Percentiles rank a stretch among this genome's conserved stretches.
Conservation (phyloP, 2,888 invertebrate species). For the Nycteola revayana region DNA sequence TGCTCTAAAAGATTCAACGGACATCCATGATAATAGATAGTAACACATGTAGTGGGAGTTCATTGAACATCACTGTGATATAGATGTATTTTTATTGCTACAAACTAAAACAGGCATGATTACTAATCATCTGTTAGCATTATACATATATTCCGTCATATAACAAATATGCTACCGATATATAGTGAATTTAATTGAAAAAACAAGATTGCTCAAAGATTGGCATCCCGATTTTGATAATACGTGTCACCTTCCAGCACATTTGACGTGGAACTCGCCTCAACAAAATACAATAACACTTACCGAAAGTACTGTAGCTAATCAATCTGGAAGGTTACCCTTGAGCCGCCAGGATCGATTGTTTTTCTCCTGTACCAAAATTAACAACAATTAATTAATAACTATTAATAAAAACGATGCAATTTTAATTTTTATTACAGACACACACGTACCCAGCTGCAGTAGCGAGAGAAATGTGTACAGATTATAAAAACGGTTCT, state of each 20-base stretch:
- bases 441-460: conserved; percentile 73
- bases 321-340: conserved; percentile 70
- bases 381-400: conserved; percentile 40
- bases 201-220: conserved; percentile 19
- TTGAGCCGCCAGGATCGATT: conserved; percentile 71
- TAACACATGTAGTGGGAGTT: conserved; percentile 7
- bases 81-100: too few species aligned
- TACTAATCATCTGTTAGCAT: too few species aligned
- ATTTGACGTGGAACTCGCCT: conserved; percentile 79
- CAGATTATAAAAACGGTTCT: conserved; percentile 34
- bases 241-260: conserved; percentile 81
- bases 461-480: conserved; percentile 70
- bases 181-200: too few species aligned
- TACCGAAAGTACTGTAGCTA: conserved; percentile 77
- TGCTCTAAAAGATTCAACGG: too few species aligned
- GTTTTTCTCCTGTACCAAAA: conserved; percentile 63
- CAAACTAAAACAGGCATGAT: too few species aligned
- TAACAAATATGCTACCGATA: too few species aligned
- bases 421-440: conserved; percentile 33
- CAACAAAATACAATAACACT: conserved; percentile 57
- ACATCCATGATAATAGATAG: not conserved
- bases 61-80: conserved; percentile 1
- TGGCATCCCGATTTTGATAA: conserved; percentile 67
- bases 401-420: conserved; percentile 40
- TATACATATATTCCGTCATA: too few species aligned